Evolutionary conservation across 2,797 vertebrate genomes (phyloP).

Genomic region (Cynopterus sphinx): DNA sequence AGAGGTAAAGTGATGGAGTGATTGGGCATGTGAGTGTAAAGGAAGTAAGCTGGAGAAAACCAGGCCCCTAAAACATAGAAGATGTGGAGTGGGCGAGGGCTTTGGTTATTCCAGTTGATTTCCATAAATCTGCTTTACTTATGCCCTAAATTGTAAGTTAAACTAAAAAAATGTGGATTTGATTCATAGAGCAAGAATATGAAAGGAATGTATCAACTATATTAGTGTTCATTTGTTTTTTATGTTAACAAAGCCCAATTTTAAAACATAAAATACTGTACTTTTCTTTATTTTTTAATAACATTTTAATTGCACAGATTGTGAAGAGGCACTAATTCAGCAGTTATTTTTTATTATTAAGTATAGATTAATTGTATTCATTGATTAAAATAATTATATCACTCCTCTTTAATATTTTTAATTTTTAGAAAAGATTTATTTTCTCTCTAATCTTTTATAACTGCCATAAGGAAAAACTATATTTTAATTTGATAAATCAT

Average conservation of each 20-base stretch:
- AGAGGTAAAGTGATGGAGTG: background rate
- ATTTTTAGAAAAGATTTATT: background rate
- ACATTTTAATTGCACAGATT: conserved; percentile 54
- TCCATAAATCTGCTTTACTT: background rate
- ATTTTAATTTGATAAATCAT: background rate
- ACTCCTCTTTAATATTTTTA: background rate
- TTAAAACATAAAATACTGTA: background rate
- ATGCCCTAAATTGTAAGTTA: background rate
- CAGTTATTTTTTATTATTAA: background rate
- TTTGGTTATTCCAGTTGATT: background rate
- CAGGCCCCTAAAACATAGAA: no score
- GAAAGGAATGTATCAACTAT: background rate
- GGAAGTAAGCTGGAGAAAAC: background rate
- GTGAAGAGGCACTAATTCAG: conserved; percentile 59
- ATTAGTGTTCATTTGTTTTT: background rate
- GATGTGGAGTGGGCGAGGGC: background rate
- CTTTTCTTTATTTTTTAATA: background rate
- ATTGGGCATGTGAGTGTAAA: background rate
- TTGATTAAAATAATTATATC: background rate
- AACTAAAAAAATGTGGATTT: background rate
- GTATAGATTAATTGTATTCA: background rate
- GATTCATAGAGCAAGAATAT: background rate
- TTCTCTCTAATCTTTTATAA: background rate
- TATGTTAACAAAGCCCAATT: background rate
- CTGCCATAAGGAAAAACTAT: background rate